phyloP scores from a whole-genome alignment of 2,888 invertebrate genomes.

The Caenorhabditis sulstoni region DNA sequence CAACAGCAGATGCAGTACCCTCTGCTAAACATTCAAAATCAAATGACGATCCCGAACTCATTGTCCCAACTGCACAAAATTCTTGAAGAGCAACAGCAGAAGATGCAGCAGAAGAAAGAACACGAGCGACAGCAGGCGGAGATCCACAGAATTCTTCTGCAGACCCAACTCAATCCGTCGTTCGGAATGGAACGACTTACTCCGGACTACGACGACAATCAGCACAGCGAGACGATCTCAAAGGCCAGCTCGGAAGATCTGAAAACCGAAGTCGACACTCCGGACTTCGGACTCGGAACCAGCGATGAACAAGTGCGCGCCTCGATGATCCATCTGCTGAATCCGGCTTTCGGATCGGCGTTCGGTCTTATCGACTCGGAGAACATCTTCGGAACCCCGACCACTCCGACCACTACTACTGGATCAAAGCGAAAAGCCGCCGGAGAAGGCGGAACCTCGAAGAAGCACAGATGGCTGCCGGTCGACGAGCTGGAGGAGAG shows the following conservation, averaged over 20 bases:
- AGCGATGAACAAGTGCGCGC: slow-evolving; percentile 65
- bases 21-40: slow-evolving; percentile 12
- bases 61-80: slow-evolving; percentile 34
- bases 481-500: slow-evolving; percentile 68
- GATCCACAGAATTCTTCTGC: slow-evolving; percentile 65
- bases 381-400: slow-evolving; percentile 28
- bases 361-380: slow-evolving; percentile 58
- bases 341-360: slow-evolving; percentile 53
- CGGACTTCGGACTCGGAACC: slow-evolving; percentile 60
- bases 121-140: slow-evolving; percentile 61
- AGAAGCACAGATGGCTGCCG: slow-evolving; percentile 69
- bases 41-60: slow-evolving; percentile 5
- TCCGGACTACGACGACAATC: slow-evolving; percentile 56
- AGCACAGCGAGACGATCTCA: slow-evolving; percentile 57
- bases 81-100: slow-evolving; percentile 47
- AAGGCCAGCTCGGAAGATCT: slow-evolving; percentile 58
- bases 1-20: slow-evolving; percentile 10
- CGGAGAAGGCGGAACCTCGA: slow-evolving; percentile 44
- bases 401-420: slow-evolving; percentile 24
- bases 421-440: slow-evolving; percentile 32
- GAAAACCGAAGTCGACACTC: slow-evolving; percentile 52
- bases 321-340: slow-evolving; percentile 63
- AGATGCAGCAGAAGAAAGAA: slow-evolving; percentile 49
- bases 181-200: slow-evolving; percentile 50
- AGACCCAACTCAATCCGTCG: slow-evolving; percentile 3